phyloP scores from a whole-genome alignment of 2,888 invertebrate genomes.

The Biston betularia region DNA sequence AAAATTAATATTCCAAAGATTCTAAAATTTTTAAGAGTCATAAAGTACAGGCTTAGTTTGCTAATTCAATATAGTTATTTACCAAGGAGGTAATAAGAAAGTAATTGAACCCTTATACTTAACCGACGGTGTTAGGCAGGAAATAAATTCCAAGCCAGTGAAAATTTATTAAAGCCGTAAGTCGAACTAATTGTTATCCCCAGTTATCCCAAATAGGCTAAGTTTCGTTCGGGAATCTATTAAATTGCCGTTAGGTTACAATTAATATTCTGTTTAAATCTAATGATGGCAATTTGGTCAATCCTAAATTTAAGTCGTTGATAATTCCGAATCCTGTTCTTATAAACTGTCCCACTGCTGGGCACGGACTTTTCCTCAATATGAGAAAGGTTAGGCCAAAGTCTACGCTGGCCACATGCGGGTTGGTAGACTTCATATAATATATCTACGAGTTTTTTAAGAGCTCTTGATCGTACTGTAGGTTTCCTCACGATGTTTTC shows the following conservation, averaged over 20 bases:
- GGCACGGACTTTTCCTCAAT: no score
- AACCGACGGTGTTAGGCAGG: neutral
- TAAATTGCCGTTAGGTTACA: constrained; percentile 12
- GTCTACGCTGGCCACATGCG: no score
- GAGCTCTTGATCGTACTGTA: no score
- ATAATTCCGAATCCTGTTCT: no score
- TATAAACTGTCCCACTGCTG: no score
- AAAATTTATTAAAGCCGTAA: constrained; percentile 8
- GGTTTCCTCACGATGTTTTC: no score
- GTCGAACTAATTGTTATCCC: constrained; percentile 21
- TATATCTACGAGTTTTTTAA: no score
- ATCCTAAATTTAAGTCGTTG: neutral
- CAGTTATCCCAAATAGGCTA: constrained; percentile 19
- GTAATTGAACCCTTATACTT: neutral
- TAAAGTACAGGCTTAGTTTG: no score
- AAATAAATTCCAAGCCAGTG: constrained; percentile 3
- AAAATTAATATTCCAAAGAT: no score
- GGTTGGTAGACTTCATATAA: no score
- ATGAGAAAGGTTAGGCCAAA: no score
- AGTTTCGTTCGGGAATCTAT: constrained; percentile 15
- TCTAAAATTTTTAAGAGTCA: no score
- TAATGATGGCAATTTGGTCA: constrained; percentile 2
- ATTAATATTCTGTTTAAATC: constrained; percentile 11
- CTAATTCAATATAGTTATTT: neutral
- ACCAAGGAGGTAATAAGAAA: neutral